phyloP scores from a whole-genome alignment of 1,140 invertebrate genomes.

The Triops longicaudatus region DNA sequence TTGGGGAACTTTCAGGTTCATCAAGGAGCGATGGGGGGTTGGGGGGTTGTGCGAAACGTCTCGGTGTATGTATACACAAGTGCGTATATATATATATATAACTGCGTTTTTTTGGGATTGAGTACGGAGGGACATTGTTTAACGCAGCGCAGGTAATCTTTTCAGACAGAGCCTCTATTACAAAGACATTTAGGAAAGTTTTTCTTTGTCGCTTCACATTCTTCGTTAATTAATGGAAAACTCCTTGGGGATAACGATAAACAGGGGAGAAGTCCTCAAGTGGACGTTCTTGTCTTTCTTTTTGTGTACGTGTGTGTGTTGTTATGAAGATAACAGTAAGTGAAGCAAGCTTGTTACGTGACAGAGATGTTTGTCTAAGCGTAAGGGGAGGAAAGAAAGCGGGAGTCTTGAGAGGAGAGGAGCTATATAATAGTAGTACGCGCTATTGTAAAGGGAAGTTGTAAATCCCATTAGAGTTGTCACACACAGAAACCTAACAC shows the following conservation, averaged over 20 bases:
- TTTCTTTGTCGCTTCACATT: too few relatives aligned
- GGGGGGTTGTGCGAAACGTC: background rate
- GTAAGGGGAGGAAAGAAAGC: background rate
- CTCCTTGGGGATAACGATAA: too few relatives aligned
- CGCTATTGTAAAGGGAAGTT: background rate
- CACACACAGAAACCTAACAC: background rate
- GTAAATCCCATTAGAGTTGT: constrained; percentile 4
- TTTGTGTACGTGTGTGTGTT: background rate
- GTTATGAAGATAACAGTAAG: background rate
- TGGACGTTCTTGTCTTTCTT: too few relatives aligned
- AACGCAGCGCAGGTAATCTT: too few relatives aligned
- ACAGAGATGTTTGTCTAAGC: constrained; percentile 12
- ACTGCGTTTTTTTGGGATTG: too few relatives aligned
- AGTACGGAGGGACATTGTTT: too few relatives aligned
- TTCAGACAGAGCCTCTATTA: too few relatives aligned
- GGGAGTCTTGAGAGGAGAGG: background rate
- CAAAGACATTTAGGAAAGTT: too few relatives aligned
- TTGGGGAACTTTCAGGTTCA: background rate
- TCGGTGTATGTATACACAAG: background rate
- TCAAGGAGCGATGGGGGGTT: background rate
- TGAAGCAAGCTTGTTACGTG: constrained; percentile 12
- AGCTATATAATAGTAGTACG: background rate
- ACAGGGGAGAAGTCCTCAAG: too few relatives aligned
- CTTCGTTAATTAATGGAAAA: too few relatives aligned
- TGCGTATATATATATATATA: background rate